These are phyloP conservation scores for Porites australiensis DNA, from an alignment of 64 coral and sea anemone species.

Conservation along the genomic window DNA sequence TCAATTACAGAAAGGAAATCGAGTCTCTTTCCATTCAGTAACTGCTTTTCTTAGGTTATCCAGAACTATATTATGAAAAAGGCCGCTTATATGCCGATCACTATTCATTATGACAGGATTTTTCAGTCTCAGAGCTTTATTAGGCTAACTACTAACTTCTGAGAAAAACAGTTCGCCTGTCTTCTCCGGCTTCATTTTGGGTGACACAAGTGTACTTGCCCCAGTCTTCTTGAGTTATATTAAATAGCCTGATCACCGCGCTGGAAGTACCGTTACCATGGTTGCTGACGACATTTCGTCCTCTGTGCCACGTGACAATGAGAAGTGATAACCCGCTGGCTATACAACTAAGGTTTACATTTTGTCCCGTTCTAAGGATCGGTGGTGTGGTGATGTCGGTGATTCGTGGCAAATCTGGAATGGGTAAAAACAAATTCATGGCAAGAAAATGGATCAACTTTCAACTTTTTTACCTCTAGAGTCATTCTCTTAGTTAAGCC, in stretches of 20 bases:
- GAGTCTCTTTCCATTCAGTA: too few relatives aligned
- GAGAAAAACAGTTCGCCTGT: neutral
- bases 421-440: neutral
- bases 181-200: neutral
- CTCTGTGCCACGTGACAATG: constrained; percentile 26
- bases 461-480: too few relatives aligned
- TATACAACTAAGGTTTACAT: neutral
- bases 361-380: neutral
- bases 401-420: constrained; percentile 1
- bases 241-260: neutral
- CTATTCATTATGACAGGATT: too few relatives aligned
- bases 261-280: neutral
- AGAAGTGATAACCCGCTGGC: constrained; percentile 11
- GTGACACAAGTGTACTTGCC: neutral
- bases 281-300: neutral
- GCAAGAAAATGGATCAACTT: too few relatives aligned
- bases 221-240: neutral
- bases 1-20: too few relatives aligned
- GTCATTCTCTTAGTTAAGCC: too few relatives aligned
- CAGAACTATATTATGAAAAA: too few relatives aligned
- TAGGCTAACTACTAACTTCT: neutral
- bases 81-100: too few relatives aligned
- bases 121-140: too few relatives aligned
- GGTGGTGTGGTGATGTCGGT: neutral
- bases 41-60: too few relatives aligned